Conservation (phyloP, 2,113 vertebrate genomes). For the Apteryx owenii region DNA sequence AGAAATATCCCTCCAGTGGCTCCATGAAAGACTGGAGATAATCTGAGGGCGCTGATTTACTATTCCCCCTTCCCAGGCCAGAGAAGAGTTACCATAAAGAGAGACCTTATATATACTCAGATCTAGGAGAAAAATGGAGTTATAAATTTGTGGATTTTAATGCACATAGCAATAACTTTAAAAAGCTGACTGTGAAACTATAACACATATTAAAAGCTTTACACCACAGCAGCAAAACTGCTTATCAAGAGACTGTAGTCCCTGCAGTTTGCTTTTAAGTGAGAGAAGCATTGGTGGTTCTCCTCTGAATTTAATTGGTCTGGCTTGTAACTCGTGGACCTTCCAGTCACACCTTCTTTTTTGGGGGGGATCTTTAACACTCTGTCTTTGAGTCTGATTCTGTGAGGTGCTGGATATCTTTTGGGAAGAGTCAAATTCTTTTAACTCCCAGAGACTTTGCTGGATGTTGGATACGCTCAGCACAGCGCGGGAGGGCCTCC, state of each 20-base stretch:
- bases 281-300: neutral
- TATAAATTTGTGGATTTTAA: slow-evolving; percentile 30
- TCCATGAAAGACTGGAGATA: neutral
- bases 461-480: neutral
- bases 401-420: neutral
- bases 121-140: neutral
- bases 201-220: neutral
- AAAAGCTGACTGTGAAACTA: slow-evolving; percentile 33
- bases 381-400: neutral
- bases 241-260: slow-evolving; percentile 11
- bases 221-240: neutral
- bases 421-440: neutral
- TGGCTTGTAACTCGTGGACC: slow-evolving; percentile 18
- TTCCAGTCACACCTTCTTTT: slow-evolving; percentile 16
- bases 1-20: neutral
- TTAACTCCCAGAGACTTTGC: neutral
- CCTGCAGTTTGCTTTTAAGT: slow-evolving; percentile 12
- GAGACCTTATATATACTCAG: neutral
- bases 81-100: neutral
- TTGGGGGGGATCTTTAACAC: slow-evolving; percentile 30
- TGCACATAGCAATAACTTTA: neutral
- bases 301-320: slow-evolving; percentile 43
- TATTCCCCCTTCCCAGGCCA: neutral
- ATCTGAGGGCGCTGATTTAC: neutral
- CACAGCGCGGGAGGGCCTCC: neutral